These are phyloP conservation scores for Apogon hyalosoma DNA, from an alignment of 2,797 vertebrate genomes.

Conservation along the genomic window DNA sequence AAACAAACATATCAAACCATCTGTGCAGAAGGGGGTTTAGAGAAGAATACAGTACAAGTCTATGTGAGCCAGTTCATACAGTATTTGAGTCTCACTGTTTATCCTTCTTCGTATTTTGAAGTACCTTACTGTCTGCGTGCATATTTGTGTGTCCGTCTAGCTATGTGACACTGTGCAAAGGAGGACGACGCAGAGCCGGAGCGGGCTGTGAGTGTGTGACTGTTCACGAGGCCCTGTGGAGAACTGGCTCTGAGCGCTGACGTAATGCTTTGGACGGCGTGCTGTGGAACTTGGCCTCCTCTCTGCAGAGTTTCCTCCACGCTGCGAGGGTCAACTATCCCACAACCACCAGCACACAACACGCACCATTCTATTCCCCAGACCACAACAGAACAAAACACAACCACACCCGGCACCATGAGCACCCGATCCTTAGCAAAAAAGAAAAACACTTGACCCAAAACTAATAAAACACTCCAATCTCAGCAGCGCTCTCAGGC, in stretches of 20 bases:
- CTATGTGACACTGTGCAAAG: constrained; percentile 35
- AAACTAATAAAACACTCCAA: constrained; percentile 69
- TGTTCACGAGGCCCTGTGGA: constrained; percentile 65
- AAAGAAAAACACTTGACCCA: constrained; percentile 55
- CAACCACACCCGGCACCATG: constrained; percentile 77
- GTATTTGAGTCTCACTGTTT: neutral
- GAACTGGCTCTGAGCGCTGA: constrained; percentile 71
- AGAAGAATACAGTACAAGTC: constrained; percentile 3
- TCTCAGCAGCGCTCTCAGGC: constrained; percentile 55
- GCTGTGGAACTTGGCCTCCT: constrained; percentile 82
- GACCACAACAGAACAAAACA: constrained; percentile 78
- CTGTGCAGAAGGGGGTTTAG: constrained; percentile 20
- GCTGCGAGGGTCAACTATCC: constrained; percentile 80
- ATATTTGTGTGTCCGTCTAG: constrained; percentile 23
- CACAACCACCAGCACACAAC: constrained; percentile 79
- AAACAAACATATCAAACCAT: constrained; percentile 59
- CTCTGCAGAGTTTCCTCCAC: constrained; percentile 78
- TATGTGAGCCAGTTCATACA: constrained; percentile 4
- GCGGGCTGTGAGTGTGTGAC: constrained; percentile 29
- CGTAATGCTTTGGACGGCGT: constrained; percentile 75
- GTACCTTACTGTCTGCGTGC: constrained; percentile 9
- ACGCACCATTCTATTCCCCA: constrained; percentile 74
- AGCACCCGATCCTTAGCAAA: constrained; percentile 62
- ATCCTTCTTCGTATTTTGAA: constrained; percentile 27
- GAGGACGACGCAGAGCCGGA: constrained; percentile 55